These are phyloP conservation scores for Chorisops tibialis DNA, from an alignment of 2,888 invertebrate genomes.

Conservation along the genomic window DNA sequence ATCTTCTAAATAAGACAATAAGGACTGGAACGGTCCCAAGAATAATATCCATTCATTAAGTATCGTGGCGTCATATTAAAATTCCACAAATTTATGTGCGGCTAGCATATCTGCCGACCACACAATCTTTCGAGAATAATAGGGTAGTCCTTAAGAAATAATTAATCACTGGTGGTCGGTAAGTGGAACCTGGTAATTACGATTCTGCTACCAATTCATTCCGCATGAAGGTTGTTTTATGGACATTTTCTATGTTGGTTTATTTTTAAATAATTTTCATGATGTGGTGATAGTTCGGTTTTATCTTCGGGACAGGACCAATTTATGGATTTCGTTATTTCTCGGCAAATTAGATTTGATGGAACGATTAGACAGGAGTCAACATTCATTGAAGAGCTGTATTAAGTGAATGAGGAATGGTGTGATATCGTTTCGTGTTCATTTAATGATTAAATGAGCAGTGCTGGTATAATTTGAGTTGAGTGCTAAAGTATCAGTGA, in stretches of 20 bases:
- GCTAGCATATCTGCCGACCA: constrained; percentile 3
- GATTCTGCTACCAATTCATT: constrained; percentile 8
- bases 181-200: constrained; percentile 15
- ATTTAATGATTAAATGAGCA: no score
- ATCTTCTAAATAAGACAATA: constrained; percentile 8
- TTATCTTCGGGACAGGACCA: constrained; percentile 5
- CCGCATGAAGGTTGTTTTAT: not conserved
- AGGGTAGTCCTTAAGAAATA: constrained; percentile 20
- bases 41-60: constrained; percentile 23
- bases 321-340: constrained; percentile 19
- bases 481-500: no score
- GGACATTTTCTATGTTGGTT: not conserved
- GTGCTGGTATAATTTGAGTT: no score
- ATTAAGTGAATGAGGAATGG: not conserved
- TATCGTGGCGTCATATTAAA: constrained; percentile 16
- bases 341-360: constrained; percentile 20
- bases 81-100: constrained; percentile 22
- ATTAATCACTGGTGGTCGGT: constrained; percentile 24
- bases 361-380: constrained; percentile 16
- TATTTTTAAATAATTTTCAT: constrained; percentile 7
- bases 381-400: constrained; percentile 2
- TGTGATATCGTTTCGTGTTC: no score
- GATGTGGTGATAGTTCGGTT: constrained; percentile 7
- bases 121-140: constrained; percentile 11
- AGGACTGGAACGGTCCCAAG: not conserved